Evolutionary conservation across 2,113 vertebrate genomes (phyloP).

Genomic region (Vombatus ursinus): DNA sequence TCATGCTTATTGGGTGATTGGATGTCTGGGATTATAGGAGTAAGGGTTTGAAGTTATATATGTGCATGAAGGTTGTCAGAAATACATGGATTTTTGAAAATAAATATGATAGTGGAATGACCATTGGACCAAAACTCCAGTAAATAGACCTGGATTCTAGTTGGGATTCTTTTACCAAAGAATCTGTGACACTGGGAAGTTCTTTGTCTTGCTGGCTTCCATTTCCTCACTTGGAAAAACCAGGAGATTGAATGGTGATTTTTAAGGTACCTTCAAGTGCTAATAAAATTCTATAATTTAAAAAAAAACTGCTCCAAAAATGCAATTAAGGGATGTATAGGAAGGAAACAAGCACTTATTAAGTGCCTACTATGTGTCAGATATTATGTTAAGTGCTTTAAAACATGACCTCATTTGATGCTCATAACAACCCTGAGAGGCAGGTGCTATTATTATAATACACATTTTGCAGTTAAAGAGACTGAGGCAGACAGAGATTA

Average conservation of each 20-base stretch:
- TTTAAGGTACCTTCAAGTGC: conserved; percentile 39
- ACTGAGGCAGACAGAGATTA: neutral
- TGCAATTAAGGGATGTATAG: conserved; percentile 51
- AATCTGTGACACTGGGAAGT: conserved; percentile 42
- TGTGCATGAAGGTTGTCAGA: neutral
- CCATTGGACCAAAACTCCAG: neutral
- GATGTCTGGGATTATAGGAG: conserved; percentile 43
- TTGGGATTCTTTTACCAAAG: neutral
- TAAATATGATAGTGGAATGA: conserved; percentile 14
- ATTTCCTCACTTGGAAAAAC: conserved; percentile 21
- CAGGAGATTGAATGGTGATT: conserved; percentile 35
- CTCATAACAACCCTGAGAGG: neutral
- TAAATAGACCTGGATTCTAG: neutral
- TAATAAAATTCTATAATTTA: conserved; percentile 36
- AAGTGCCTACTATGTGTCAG: neutral
- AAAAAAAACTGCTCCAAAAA: conserved; percentile 51
- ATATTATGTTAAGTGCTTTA: neutral
- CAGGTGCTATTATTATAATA: neutral
- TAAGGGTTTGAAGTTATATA: conserved; percentile 33
- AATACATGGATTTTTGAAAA: conserved; percentile 34
- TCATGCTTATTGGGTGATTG: neutral
- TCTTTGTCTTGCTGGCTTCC: neutral
- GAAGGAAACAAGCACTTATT: conserved; percentile 39
- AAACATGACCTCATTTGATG: neutral
- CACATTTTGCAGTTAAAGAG: neutral